Conservation (phyloP, 2,888 invertebrate genomes). For the Hypolimnas misippus region DNA sequence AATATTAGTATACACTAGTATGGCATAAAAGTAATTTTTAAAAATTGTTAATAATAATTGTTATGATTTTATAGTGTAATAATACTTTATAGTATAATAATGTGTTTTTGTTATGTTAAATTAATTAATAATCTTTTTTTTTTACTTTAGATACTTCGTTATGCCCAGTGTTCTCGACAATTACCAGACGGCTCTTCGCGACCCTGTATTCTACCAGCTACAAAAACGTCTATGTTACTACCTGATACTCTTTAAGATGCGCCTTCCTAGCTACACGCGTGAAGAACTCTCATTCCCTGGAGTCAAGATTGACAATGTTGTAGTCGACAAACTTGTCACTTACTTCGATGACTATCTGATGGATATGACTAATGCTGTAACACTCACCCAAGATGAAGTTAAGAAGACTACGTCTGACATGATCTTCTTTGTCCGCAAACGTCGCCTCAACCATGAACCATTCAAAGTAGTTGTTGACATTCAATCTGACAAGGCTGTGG, state of each 20-base stretch:
- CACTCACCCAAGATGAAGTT: constrained; percentile 73
- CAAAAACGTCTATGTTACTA: constrained; percentile 85
- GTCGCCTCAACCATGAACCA: constrained; percentile 86
- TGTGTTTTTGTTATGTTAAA: background rate
- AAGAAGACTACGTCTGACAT: constrained; percentile 76
- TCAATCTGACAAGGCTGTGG: constrained; percentile 82
- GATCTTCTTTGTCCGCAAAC: constrained; percentile 82
- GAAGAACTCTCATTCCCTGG: constrained; percentile 86
- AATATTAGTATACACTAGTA: too few species aligned
- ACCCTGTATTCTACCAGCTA: constrained; percentile 89
- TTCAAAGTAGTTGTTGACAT: constrained; percentile 84
- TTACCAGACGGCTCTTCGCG: constrained; percentile 87
- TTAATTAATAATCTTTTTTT: constrained; percentile 1
- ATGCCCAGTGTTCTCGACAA: constrained; percentile 84
- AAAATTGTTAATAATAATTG: background rate
- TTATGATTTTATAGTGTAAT: too few species aligned
- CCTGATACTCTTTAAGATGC: constrained; percentile 84
- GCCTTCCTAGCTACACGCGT: constrained; percentile 83
- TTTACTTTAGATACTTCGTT: constrained; percentile 70
- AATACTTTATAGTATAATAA: too few species aligned
- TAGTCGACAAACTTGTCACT: constrained; percentile 86
- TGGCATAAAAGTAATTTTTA: too few species aligned
- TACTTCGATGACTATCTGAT: constrained; percentile 87
- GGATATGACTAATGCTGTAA: constrained; percentile 85
- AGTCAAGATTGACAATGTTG: constrained; percentile 85